phyloP scores from a whole-genome alignment of 2,888 invertebrate genomes.

The Epistrophe eligans region DNA sequence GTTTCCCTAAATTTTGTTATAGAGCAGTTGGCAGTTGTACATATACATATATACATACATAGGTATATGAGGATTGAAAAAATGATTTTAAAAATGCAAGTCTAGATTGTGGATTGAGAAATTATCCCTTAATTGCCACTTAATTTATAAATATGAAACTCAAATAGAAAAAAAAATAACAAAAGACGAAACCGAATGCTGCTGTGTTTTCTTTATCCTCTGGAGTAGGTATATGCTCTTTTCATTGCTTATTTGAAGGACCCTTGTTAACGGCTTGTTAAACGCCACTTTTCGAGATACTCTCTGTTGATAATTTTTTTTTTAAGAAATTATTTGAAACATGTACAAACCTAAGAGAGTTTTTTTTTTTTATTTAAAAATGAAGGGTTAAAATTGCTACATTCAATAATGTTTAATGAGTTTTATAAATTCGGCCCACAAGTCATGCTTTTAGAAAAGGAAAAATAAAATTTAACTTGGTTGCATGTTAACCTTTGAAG shows the following conservation, averaged over 20 bases:
- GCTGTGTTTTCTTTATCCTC: conserved; percentile 41
- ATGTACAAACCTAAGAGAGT: background rate
- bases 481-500: too few species aligned
- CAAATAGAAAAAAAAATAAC: conserved; percentile 62
- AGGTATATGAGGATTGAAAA: background rate
- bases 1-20: conserved; percentile 7
- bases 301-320: conserved; percentile 7
- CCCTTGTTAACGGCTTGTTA: conserved; percentile 75
- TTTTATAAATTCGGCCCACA: background rate
- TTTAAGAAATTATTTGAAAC: background rate
- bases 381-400: conserved; percentile 27
- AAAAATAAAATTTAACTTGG: too few species aligned
- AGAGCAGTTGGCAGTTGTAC: background rate
- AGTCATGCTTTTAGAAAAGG: too few species aligned
- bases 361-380: background rate
- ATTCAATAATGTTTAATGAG: background rate
- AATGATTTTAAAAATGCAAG: conserved; percentile 41
- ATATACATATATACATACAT: background rate
- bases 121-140: conserved; percentile 74
- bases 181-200: conserved; percentile 49
- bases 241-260: conserved; percentile 60
- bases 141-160: conserved; percentile 63
- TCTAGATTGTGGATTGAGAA: conserved; percentile 44
- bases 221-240: conserved; percentile 45
- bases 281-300: conserved; percentile 70